Conservation (phyloP, 2,888 invertebrate genomes). For the Erpobdella octoculata region DNA sequence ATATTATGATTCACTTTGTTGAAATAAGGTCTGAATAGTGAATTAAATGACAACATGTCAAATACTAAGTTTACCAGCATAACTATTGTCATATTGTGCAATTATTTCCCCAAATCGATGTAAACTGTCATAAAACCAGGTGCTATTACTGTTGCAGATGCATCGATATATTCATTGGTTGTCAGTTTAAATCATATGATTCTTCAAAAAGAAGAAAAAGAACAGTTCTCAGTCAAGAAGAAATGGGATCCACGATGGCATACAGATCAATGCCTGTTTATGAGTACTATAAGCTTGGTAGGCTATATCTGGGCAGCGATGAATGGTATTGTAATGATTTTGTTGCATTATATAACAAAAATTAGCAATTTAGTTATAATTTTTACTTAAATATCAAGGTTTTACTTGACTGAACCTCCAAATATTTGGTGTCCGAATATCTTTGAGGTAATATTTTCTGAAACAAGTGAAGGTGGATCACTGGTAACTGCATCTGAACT, state of each 20-base stretch:
- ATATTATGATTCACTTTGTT: too few species aligned
- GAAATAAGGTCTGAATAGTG: too few species aligned
- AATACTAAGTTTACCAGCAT: too few species aligned
- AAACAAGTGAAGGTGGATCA: constrained; percentile 25
- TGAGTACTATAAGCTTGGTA: background rate
- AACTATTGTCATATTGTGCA: too few species aligned
- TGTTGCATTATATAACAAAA: background rate
- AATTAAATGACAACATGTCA: too few species aligned
- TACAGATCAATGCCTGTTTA: background rate
- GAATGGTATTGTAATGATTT: too few species aligned
- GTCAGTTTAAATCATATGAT: background rate
- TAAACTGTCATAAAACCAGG: too few species aligned
- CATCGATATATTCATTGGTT: background rate
- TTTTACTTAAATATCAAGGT: background rate
- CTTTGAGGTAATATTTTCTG: constrained; percentile 26
- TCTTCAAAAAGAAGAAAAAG: background rate
- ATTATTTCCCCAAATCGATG: too few species aligned
- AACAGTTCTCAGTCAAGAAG: background rate
- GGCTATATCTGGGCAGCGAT: background rate
- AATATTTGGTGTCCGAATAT: constrained; percentile 18
- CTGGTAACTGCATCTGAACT: constrained; percentile 24
- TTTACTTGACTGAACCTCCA: constrained; percentile 11
- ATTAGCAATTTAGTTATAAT: background rate
- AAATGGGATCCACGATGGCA: background rate
- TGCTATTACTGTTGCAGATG: background rate